Conservation (phyloP, 2,113 vertebrate genomes). For the Silurus meridionalis region DNA sequence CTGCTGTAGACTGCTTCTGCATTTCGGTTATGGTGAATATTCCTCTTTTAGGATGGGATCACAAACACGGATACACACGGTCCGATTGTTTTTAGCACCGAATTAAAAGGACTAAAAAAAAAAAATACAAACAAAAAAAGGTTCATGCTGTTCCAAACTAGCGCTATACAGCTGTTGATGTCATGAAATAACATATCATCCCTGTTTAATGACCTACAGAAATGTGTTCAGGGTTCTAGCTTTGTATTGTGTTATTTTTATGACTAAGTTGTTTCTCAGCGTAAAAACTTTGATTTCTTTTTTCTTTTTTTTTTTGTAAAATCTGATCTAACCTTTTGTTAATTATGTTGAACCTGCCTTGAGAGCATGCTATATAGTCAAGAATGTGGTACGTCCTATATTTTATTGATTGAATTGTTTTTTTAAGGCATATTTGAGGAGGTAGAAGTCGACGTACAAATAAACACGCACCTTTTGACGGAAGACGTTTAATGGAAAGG, state of each 20-base stretch:
- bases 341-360: slow-evolving; percentile 56
- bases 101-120: neutral
- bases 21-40: neutral
- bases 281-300: slow-evolving; percentile 36
- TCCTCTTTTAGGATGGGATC: neutral
- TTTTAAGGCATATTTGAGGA: slow-evolving; percentile 30
- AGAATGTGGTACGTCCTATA: slow-evolving; percentile 53
- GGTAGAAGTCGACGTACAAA: slow-evolving; percentile 22
- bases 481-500: neutral
- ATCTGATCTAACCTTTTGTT: slow-evolving; percentile 37
- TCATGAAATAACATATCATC: slow-evolving; percentile 53
- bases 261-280: slow-evolving; percentile 20
- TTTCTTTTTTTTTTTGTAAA: slow-evolving; percentile 42
- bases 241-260: slow-evolving; percentile 41
- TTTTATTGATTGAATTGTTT: slow-evolving; percentile 60
- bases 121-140: neutral
- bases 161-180: slow-evolving; percentile 38
- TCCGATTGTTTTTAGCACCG: slow-evolving; percentile 9
- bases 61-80: neutral
- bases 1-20: neutral
- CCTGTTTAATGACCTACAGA: slow-evolving; percentile 9
- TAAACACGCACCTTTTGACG: slow-evolving; percentile 37
- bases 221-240: slow-evolving; percentile 31
- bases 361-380: slow-evolving; percentile 65
- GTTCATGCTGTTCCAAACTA: slow-evolving; percentile 31